phyloP scores from a whole-genome alignment of 2,888 invertebrate genomes.

The Liodrosophila aerea region DNA sequence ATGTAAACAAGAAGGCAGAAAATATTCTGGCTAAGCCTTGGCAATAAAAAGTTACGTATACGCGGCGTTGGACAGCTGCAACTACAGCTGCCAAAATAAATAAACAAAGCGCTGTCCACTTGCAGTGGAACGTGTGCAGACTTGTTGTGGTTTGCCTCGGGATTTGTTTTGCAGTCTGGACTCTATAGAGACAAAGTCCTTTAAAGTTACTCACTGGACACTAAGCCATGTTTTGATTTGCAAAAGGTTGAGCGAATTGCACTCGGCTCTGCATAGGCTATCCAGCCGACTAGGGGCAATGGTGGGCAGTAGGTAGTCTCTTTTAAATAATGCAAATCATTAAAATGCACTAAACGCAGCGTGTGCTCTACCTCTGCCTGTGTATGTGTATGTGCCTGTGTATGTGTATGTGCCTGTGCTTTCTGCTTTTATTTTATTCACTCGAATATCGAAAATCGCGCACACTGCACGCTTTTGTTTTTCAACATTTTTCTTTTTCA shows the following conservation, averaged over 20 bases:
- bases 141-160: conserved; percentile 30
- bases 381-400: too few species aligned
- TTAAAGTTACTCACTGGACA: conserved; percentile 24
- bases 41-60: conserved; percentile 63
- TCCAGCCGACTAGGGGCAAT: too few species aligned
- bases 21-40: conserved; percentile 37
- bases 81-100: conserved; percentile 46
- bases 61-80: conserved; percentile 39
- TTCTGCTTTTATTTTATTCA: conserved; percentile 5
- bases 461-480: conserved; percentile 56
- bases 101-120: conserved; percentile 61
- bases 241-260: conserved; percentile 25
- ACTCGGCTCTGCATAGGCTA: conserved; percentile 48
- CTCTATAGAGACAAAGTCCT: conserved; percentile 6
- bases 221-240: conserved; percentile 23
- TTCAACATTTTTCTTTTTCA: conserved; percentile 13
- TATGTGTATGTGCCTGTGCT: too few species aligned
- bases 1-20: conserved; percentile 53
- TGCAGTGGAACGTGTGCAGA: conserved; percentile 60
- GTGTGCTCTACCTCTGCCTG: conserved; percentile 15
- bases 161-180: conserved; percentile 3
- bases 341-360: conserved; percentile 69
- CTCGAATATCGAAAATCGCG: conserved; percentile 56
- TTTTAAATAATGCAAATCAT: conserved; percentile 73
- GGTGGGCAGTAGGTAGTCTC: too few species aligned